phyloP scores from a whole-genome alignment of 2,888 invertebrate genomes.

The Drosophila meridionalis region DNA sequence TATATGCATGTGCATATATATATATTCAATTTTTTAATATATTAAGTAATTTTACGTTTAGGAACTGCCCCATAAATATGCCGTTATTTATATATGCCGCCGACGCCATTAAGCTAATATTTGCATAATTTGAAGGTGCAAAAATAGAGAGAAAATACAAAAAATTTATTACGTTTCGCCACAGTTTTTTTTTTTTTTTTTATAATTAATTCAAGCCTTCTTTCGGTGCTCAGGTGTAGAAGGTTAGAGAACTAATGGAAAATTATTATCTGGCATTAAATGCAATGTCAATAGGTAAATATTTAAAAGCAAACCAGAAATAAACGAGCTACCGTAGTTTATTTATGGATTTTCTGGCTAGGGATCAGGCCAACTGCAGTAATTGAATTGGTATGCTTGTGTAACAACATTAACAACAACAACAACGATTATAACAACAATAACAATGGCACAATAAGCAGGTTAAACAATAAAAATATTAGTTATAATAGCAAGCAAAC shows the following conservation, averaged over 20 bases:
- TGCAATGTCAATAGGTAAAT: conserved; percentile 60
- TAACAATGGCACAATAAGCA: conserved; percentile 16
- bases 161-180: not conserved
- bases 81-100: conserved; percentile 29
- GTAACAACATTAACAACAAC: conserved; percentile 11
- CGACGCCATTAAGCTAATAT: conserved; percentile 40
- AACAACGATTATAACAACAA: not conserved
- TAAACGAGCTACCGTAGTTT: conserved; percentile 29
- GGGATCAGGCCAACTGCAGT: conserved; percentile 55
- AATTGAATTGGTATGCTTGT: conserved; percentile 53
- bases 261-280: conserved; percentile 49
- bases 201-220: conserved; percentile 47
- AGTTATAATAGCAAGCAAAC: conserved; percentile 40
- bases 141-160: conserved; percentile 19
- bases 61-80: conserved; percentile 14
- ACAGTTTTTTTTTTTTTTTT: not conserved
- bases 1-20: not conserved
- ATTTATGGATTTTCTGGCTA: conserved; percentile 50
- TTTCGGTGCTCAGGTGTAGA: conserved; percentile 31
- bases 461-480: conserved; percentile 39
- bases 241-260: conserved; percentile 35
- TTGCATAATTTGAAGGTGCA: conserved; percentile 53
- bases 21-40: not conserved
- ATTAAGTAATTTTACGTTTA: conserved; percentile 29
- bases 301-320: conserved; percentile 50